Conservation (phyloP, 1,140 invertebrate species). For the Gonioctena quinquepunctata region DNA sequence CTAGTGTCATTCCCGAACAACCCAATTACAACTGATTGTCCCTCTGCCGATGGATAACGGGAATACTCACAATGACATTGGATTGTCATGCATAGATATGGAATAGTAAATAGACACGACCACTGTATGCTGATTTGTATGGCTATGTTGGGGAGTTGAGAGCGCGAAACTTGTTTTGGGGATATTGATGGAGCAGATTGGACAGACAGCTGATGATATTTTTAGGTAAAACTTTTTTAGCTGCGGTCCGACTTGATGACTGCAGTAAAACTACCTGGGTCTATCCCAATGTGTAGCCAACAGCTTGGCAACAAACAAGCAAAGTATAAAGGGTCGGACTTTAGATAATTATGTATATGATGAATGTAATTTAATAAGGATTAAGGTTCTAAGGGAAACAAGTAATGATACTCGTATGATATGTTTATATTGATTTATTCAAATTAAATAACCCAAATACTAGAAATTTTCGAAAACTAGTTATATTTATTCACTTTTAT, state of each 20-base stretch:
- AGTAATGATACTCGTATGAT: no score
- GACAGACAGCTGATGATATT: not conserved
- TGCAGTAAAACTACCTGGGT: not conserved
- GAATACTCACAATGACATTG: not conserved
- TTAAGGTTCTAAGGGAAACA: no score
- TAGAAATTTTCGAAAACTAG: no score
- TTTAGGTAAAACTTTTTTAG: not conserved
- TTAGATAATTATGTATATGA: no score
- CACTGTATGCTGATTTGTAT: slow-evolving; percentile 1
- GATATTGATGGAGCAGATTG: no score
- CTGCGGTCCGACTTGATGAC: not conserved
- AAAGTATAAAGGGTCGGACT: not conserved
- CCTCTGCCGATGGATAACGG: not conserved
- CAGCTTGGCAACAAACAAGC: not conserved
- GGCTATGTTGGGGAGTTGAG: not conserved
- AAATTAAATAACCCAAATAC: no score
- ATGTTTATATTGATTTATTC: no score
- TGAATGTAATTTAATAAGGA: no score
- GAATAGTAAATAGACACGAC: not conserved
- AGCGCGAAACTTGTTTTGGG: not conserved
- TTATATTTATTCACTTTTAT: no score
- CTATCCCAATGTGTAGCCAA: not conserved
- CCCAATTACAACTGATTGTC: slow-evolving; percentile 19
- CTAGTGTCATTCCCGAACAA: slow-evolving; percentile 25
- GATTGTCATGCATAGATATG: not conserved